phyloP scores from a whole-genome alignment of 2,113 vertebrate genomes.

The Pavo muticus region DNA sequence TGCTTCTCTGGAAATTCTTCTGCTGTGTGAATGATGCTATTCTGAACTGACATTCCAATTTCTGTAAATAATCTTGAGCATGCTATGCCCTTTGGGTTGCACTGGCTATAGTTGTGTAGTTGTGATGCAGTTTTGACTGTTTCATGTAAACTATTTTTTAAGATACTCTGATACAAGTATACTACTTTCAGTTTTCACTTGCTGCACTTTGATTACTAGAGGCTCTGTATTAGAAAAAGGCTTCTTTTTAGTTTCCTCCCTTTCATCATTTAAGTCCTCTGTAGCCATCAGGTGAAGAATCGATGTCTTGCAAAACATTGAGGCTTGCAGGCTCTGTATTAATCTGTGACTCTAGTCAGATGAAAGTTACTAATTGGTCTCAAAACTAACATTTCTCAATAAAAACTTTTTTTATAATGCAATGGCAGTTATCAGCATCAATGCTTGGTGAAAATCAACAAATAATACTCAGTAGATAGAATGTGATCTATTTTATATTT shows the following conservation, averaged over 20 bases:
- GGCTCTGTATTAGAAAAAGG: not conserved
- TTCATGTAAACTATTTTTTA: not conserved
- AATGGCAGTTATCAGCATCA: not conserved
- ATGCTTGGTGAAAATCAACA: not conserved
- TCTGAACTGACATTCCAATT: not conserved
- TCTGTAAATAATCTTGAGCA: not conserved
- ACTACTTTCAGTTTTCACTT: not conserved
- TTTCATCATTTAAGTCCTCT: not conserved
- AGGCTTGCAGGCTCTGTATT: not conserved
- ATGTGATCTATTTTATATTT: not conserved
- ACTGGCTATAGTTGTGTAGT: not conserved
- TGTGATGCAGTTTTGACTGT: not conserved
- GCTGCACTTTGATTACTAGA: not conserved
- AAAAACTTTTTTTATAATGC: not conserved
- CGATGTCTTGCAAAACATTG: not conserved
- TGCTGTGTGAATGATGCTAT: not conserved
- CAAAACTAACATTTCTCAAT: not conserved
- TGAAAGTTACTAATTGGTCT: not conserved
- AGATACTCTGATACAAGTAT: not conserved
- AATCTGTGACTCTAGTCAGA: not conserved
- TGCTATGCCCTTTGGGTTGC: not conserved
- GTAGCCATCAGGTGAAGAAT: not conserved
- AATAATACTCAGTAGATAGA: not conserved
- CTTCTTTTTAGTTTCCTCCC: not conserved
- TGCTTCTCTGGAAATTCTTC: not conserved